Evolutionary conservation across 2,888 invertebrate species (phyloP), one percentile per base, ranked within the genome.

Genomic region (Cyaniris semiargus): DNA sequence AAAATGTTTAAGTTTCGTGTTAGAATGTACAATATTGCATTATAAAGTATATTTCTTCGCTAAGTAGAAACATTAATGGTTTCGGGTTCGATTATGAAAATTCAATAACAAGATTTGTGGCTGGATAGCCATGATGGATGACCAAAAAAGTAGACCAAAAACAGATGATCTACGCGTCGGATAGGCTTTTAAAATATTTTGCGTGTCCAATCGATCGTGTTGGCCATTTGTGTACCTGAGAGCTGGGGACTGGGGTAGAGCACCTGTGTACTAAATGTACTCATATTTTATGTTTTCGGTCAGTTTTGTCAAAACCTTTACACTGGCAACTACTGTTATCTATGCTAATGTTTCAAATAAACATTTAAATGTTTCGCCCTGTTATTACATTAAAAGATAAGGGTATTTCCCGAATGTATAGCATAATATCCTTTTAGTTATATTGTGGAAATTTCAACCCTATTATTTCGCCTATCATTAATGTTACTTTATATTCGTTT

Each of bases 401-500:
- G 60, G 60, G 60, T 60, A 23, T 23, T 23, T 23, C 60, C 23
- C 60, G 23, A 60, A 60, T 60, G 60, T 60, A 13, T 60, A 60
- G 60, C 21, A 21, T 60, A 23, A 60, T 60, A 23, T 60, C 23
- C 13, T 23, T 60, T 60, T 23, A 60, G 60, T 60, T 60, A 23
- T 60, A 23, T 60, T 23, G 60, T 60, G 21, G 60, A 60, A 60
- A 60, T 60, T 60, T 60, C 60, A 13, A 60, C 60, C 60, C 60
- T 60, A 60, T 60, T 60, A 60, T 60, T 60, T 60, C 23, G 4
- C 10, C 23, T 60, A 60, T 60, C 1, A 60, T 60, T 60, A 60
- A 60, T 60, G 60, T 60, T 23, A 23, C 60, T 60, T 60, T 60
- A 60, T 60, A 60, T 23, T 60, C 60, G 60, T 60, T 60, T 60